Percentiles rank a stretch among this genome's conserved stretches.
Conservation (phyloP, 2,797 vertebrate species). For the Uromys caudimaculatus region DNA sequence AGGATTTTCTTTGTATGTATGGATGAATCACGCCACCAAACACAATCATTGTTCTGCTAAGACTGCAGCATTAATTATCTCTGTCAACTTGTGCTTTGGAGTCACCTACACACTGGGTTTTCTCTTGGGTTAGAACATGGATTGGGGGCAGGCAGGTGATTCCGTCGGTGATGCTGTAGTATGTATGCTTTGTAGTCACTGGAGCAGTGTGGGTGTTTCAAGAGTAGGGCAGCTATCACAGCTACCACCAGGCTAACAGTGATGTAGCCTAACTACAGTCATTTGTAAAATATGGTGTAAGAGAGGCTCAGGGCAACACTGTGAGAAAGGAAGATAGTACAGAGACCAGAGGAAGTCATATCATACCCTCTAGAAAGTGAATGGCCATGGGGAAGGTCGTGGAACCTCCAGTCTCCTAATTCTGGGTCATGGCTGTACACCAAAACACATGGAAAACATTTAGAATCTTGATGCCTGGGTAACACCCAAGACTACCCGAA, state of each 20-base stretch:
- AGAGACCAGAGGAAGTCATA: background rate
- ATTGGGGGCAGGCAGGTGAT: rapidly evolving
- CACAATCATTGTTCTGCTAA: background rate
- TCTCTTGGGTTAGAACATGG: background rate
- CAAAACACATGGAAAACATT: background rate
- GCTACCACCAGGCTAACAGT: background rate
- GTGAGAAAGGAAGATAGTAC: too few relatives aligned
- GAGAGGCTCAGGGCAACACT: too few relatives aligned
- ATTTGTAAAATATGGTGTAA: background rate
- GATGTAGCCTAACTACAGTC: background rate
- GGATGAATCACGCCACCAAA: background rate
- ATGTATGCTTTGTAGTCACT: background rate
- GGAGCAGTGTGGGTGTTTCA: background rate
- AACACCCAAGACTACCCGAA: rapidly evolving
- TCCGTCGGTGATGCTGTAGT: background rate
- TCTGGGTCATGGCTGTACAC: rapidly evolving
- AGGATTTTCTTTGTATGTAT: background rate
- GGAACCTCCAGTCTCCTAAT: background rate
- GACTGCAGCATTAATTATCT: background rate
- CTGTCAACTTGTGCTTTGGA: background rate
- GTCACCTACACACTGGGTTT: background rate
- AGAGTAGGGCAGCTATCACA: background rate
- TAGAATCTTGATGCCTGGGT: background rate
- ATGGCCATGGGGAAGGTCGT: background rate
- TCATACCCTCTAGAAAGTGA: background rate